phyloP scores from a whole-genome alignment of 2,113 vertebrate species.

The Apteryx owenii region DNA sequence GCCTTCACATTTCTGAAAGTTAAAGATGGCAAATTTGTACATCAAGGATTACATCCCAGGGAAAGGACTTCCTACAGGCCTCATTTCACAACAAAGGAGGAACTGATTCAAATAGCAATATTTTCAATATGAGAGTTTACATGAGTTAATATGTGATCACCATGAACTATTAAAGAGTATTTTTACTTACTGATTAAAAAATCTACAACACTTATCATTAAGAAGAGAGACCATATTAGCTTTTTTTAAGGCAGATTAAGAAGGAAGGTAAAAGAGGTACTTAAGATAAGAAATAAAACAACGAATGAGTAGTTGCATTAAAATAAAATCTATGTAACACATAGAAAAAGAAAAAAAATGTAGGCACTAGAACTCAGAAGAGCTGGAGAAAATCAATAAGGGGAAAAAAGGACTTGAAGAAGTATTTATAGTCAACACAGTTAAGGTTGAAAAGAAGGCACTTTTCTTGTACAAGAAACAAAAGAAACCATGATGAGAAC shows the following conservation, averaged over 20 bases:
- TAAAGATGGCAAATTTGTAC: background rate
- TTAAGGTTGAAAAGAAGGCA: background rate
- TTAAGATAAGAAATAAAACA: slow-evolving; percentile 50
- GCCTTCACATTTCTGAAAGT: background rate
- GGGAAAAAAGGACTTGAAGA: slow-evolving; percentile 15
- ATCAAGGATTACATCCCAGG: background rate
- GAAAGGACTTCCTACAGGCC: background rate
- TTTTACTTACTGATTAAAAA: slow-evolving; percentile 45
- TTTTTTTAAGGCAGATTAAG: slow-evolving; percentile 18
- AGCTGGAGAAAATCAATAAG: slow-evolving; percentile 20
- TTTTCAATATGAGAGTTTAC: background rate
- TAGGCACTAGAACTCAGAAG: background rate
- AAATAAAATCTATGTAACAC: background rate
- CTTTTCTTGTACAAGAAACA: slow-evolving; percentile 1
- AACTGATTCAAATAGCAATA: slow-evolving; percentile 25
- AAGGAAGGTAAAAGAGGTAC: slow-evolving; percentile 36
- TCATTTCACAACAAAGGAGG: background rate
- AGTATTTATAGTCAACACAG: slow-evolving; percentile 60
- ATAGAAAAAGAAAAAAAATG: background rate
- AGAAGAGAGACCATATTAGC: background rate
- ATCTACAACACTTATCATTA: slow-evolving; percentile 32
- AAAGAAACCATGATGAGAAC: slow-evolving; percentile 45
- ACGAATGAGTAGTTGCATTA: background rate
- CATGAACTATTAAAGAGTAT: slow-evolving; percentile 33
- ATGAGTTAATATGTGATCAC: slow-evolving; percentile 40